phyloP scores from a whole-genome alignment of 2,113 vertebrate species.

The Hydrolagus affinis region DNA sequence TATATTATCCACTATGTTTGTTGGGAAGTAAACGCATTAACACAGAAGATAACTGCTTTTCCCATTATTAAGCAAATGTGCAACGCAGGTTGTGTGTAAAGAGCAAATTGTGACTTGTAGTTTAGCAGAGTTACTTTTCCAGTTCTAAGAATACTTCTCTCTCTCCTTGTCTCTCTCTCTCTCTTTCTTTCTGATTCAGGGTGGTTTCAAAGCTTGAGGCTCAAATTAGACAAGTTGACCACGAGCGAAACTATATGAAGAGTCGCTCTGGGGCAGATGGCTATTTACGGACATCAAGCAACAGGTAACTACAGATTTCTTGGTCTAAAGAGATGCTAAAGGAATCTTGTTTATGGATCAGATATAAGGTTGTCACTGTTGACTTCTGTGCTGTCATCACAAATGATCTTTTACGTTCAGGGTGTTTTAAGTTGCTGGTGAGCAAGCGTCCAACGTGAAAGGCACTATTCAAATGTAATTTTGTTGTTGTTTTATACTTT shows the following conservation, averaged over 20 bases:
- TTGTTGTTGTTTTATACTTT: not conserved
- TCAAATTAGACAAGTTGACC: slow-evolving; percentile 88
- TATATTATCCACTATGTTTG: not conserved
- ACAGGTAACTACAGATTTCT: slow-evolving; percentile 54
- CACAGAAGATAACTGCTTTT: not conserved
- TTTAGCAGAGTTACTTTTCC: no score
- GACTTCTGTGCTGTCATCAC: no score
- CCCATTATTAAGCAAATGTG: not conserved
- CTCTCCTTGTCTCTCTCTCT: no score
- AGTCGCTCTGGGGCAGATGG: slow-evolving; percentile 53
- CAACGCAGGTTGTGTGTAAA: no score
- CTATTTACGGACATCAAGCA: slow-evolving; percentile 54
- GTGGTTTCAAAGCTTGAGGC: slow-evolving; percentile 78
- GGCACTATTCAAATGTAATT: no score
- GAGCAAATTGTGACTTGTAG: no score
- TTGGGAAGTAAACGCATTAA: not conserved
- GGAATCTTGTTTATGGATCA: not conserved
- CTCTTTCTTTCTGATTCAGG: slow-evolving; percentile 50
- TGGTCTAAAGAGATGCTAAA: not conserved
- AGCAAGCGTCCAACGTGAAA: no score
- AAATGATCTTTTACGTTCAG: not conserved
- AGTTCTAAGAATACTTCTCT: no score
- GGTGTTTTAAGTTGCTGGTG: not conserved
- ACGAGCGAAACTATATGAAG: slow-evolving; percentile 66
- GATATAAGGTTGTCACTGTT: not conserved